Evolutionary conservation across 2,797 vertebrate genomes (phyloP), one percentile per base, ranked within the genome.

Genomic region (Semotilus atromaculatus): DNA sequence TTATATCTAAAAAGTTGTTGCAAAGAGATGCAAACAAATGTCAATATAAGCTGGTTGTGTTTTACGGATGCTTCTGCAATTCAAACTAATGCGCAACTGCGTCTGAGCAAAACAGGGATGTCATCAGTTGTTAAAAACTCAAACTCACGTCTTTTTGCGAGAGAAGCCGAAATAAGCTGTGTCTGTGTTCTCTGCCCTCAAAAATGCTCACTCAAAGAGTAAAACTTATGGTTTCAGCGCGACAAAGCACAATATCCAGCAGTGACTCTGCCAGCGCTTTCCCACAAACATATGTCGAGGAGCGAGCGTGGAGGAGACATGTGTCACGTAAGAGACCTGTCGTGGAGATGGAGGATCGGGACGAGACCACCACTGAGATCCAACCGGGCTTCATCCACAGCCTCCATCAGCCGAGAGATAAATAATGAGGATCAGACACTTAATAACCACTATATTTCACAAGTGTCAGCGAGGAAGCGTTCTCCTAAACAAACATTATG

Each of bases 381-480:
- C 94, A 94, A 93, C 94, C 94, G 93, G 95, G 93, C 92, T 92
- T 92, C 91, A 90, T 93, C 91, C 92, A 83, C 87, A 23, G 45
- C 79, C 80, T 81, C 87, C 90, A 91, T 81, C 83, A 75, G 85
- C 91, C 92, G 85, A 81, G 84, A 94, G 95, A 97, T 96, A 95
- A 96, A 97, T 96, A 96, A 96, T 95, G 92, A 93, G 96, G 95
- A 96, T 97, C 95, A 96, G 94, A 93, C 93, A 88, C 93, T 95
- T 97, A 97, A 97, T 97, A 95, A 96, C 96, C 93, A 93, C 94
- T 93, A 97, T 97, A 97, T 97, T 95, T 97, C 97, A 97, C 93
- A 92, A 94, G 94, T 95, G 96, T 96, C 96, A 94, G 93, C 88
- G 93, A 92, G 95, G 94, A 96, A 97, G 92, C 93, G 93, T 96